These are phyloP conservation scores for Octopus sinensis DNA, from an alignment of 1,140 invertebrate genomes.

Conservation along the genomic window DNA sequence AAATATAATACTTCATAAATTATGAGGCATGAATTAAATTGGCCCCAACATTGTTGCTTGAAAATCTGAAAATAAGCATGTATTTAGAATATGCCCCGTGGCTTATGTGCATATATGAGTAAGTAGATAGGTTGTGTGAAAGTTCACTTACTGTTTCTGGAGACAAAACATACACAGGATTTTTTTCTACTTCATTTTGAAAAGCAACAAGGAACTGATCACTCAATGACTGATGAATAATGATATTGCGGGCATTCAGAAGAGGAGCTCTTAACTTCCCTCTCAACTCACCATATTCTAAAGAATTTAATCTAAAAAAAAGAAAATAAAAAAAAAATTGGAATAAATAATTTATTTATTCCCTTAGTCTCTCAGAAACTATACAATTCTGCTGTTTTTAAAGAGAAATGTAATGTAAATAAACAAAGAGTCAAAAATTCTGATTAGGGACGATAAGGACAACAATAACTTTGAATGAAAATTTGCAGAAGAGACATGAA, in stretches of 20 bases:
- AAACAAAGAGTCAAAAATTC: no score
- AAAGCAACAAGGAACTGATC: conserved; percentile 83
- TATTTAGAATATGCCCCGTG: no score
- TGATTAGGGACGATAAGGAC: no score
- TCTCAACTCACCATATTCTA: conserved; percentile 76
- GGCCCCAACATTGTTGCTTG: no score
- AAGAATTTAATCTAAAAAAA: conserved; percentile 67
- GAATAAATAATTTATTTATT: neutral
- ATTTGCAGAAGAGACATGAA: no score
- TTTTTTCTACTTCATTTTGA: conserved; percentile 70
- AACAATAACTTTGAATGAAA: no score
- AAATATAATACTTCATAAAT: no score
- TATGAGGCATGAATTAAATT: no score
- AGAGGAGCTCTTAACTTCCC: conserved; percentile 73
- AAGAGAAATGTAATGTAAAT: neutral
- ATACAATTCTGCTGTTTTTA: neutral
- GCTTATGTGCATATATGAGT: no score
- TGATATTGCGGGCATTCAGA: conserved; percentile 72
- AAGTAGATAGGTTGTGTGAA: no score
- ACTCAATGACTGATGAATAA: conserved; percentile 74
- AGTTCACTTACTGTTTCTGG: conserved; percentile 63
- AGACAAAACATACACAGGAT: conserved; percentile 66
- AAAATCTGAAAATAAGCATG: no score
- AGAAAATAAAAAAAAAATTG: conserved; percentile 19
- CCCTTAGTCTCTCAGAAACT: neutral